Conservation (phyloP, 2,113 vertebrate species). For the Bubo bubo region DNA sequence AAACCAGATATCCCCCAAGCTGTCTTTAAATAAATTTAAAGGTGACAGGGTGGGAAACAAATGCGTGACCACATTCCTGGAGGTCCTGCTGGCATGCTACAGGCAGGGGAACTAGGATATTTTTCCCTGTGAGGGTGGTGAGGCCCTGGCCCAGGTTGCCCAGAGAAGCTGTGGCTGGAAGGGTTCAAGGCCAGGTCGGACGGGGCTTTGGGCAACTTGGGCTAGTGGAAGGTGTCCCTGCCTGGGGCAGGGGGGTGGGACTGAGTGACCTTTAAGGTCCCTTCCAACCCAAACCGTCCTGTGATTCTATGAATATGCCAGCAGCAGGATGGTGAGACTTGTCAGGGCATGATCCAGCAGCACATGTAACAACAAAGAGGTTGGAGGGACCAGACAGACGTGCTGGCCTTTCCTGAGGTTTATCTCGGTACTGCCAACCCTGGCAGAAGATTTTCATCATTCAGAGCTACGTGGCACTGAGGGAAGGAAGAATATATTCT, state of each 20-base stretch:
- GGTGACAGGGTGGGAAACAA: neutral
- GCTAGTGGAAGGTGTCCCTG: no score
- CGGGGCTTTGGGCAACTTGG: no score
- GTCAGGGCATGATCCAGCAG: neutral
- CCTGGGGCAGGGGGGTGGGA: no score
- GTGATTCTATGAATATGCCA: neutral
- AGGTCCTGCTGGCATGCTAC: neutral
- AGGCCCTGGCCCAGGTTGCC: no score
- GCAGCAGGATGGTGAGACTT: neutral
- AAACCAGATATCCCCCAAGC: neutral
- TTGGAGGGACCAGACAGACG: neutral
- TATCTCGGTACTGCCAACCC: neutral
- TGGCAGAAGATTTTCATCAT: fast-evolving
- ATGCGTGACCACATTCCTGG: neutral
- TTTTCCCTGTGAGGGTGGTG: no score
- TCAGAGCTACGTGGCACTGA: fast-evolving
- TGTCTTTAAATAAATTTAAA: neutral
- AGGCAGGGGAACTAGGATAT: neutral
- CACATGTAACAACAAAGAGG: neutral
- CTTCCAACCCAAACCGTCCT: no score
- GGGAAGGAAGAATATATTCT: neutral
- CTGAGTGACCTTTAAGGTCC: no score
- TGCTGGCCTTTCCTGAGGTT: neutral
- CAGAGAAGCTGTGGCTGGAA: no score
- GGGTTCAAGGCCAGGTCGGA: no score